Evolutionary conservation across 1,140 invertebrate species (phyloP), one percentile per base, ranked within the genome.

Genomic region (Micrasema longulum): DNA sequence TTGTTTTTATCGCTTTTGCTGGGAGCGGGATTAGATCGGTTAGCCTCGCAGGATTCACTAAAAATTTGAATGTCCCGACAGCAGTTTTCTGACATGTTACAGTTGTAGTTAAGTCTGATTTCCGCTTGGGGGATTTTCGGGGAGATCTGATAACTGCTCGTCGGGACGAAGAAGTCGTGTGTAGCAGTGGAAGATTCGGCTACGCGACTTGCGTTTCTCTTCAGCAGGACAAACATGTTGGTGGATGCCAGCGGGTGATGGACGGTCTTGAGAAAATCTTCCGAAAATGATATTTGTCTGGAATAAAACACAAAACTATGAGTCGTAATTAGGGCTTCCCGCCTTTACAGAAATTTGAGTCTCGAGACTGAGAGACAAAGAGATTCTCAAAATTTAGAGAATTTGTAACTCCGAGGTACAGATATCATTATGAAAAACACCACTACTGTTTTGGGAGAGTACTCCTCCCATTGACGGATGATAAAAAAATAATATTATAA

Each of bases 151-250:
- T 72, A 69, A 12, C 43, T 48, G 63, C 67, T 60, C n/a, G 66
- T 52, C 10, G 67, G 71, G 18, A 73, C 45, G 43, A 76, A 76
- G 41, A 76, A 72, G 20, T 60, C 66, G 16, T 43, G 10, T 23
- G 14, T 22, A 52, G 18, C n/a, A 41, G 18, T 47, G 22, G 45
- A 16, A 26, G 26, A 38, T 16, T 55, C 31, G 26, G 22, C 14
- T 10, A 18, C 16, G 16, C 16, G 0, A 2, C 14, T 22, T 10
- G n/a, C 10, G 26, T 36, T 65, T 60, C 62, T 53, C 52, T 76
- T 76, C 4, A 76, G 11, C 16, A 76, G 26, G 7, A 76, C 48
- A 55, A 67, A 70, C 74, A 73, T 68, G 36, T 76, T 76, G 16
- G 71, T 76, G 22, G 67, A 67, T 9, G 65, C 41, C 31, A 73